phyloP scores from a whole-genome alignment of 2,797 vertebrate genomes.

The Synanceia verrucosa region DNA sequence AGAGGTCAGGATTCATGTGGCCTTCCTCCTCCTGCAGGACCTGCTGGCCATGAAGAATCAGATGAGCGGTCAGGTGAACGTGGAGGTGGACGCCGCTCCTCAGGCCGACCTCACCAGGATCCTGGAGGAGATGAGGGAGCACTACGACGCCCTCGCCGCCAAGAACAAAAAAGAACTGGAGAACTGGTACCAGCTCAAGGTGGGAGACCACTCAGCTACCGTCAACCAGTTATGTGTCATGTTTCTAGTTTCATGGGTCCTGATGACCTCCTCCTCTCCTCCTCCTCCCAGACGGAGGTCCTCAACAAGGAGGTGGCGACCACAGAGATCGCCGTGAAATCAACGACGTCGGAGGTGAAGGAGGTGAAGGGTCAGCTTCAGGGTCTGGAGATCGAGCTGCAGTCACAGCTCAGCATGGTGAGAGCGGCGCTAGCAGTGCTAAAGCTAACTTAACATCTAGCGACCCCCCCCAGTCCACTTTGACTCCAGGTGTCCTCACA shows the following conservation, averaged over 20 bases:
- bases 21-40: conserved; percentile 73
- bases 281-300: conserved; percentile 47
- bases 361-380: conserved; percentile 77
- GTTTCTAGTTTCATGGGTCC: rapidly evolving
- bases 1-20: too few species aligned
- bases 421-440: background rate
- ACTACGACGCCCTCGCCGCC: conserved; percentile 83
- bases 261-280: background rate
- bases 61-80: conserved; percentile 84
- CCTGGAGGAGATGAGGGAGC: conserved; percentile 84
- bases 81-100: conserved; percentile 86
- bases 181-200: conserved; percentile 87
- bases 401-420: conserved; percentile 75
- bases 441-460: too few species aligned
- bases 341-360: conserved; percentile 42
- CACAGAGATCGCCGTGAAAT: conserved; percentile 49
- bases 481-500: background rate
- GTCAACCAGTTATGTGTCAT: rapidly evolving
- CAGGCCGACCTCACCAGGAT: conserved; percentile 82
- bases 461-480: too few species aligned
- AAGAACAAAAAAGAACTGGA: conserved; percentile 86
- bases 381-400: conserved; percentile 88
- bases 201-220: conserved; percentile 2
- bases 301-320: conserved; percentile 55
- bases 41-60: conserved; percentile 75